Evolutionary conservation across 2,113 vertebrate species (phyloP).

Genomic region (Hippocampus mohnikei): DNA sequence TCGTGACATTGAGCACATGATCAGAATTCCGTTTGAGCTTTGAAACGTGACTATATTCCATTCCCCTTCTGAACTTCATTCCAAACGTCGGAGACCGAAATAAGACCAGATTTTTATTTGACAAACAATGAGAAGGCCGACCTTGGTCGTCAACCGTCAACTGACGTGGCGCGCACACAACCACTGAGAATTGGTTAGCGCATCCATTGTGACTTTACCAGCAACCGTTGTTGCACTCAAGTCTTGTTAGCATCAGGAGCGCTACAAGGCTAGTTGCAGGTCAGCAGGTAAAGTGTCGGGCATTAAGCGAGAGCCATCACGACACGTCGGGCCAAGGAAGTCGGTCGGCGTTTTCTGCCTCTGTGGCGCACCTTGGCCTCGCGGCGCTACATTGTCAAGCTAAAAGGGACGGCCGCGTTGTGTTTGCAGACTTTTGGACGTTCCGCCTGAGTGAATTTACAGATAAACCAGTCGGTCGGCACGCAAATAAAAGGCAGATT

Average conservation of each 20-base stretch:
- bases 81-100: constrained; percentile 74
- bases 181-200: constrained; percentile 45
- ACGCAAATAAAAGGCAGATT: constrained; percentile 69
- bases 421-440: constrained; percentile 77
- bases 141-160: constrained; percentile 70
- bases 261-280: constrained; percentile 45
- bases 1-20: no score
- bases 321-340: constrained; percentile 39
- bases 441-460: constrained; percentile 78
- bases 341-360: constrained; percentile 56
- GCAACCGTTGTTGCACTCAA: constrained; percentile 68
- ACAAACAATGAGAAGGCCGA: constrained; percentile 70
- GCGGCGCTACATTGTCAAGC: constrained; percentile 74
- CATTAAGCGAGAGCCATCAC: constrained; percentile 60
- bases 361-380: constrained; percentile 70
- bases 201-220: constrained; percentile 39
- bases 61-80: constrained; percentile 64
- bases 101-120: constrained; percentile 70
- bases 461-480: constrained; percentile 68
- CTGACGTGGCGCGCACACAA: constrained; percentile 69
- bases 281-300: constrained; percentile 54
- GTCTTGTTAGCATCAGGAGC: constrained; percentile 72
- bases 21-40: no score
- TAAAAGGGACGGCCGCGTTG: constrained; percentile 72
- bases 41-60: neutral